phyloP scores from a whole-genome alignment of 2,797 vertebrate species.

The Anguilla pacifica region DNA sequence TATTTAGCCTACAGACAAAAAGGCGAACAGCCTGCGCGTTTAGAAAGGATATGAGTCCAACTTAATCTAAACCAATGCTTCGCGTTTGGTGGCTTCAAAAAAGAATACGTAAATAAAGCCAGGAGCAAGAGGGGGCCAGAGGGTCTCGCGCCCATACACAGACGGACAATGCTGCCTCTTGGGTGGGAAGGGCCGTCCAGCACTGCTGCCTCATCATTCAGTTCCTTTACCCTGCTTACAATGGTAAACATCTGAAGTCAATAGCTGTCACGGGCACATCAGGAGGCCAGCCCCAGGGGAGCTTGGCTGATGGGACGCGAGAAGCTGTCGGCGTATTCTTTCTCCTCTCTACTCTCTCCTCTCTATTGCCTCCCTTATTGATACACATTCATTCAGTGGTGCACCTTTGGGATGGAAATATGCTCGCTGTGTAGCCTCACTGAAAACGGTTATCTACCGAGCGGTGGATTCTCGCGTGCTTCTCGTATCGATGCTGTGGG shows the following conservation, averaged over 20 bases:
- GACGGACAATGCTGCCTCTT: constrained; percentile 12
- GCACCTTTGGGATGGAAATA: background rate
- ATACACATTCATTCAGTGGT: background rate
- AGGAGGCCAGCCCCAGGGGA: constrained; percentile 45
- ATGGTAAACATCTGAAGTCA: constrained; percentile 65
- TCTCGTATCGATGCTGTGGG: background rate
- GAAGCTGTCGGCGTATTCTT: constrained; percentile 19
- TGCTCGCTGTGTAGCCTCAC: background rate
- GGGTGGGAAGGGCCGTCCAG: constrained; percentile 21
- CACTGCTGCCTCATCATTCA: constrained; percentile 44
- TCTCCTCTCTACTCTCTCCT: background rate
- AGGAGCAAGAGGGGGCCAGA: background rate
- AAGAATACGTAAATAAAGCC: constrained; percentile 21
- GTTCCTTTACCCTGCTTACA: constrained; percentile 54
- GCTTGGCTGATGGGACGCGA: constrained; percentile 54
- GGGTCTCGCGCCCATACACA: constrained; percentile 4
- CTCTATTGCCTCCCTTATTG: constrained; percentile 6
- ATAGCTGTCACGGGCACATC: constrained; percentile 60
- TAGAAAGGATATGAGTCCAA: background rate
- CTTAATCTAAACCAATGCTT: background rate
- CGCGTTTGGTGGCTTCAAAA: constrained; percentile 19
- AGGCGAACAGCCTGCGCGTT: background rate
- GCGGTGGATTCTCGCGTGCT: background rate
- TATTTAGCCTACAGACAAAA: background rate
- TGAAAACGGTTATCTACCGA: background rate